Evolutionary conservation across 1,140 invertebrate genomes (phyloP).

Genomic region (Drosophila pruinosa): DNA sequence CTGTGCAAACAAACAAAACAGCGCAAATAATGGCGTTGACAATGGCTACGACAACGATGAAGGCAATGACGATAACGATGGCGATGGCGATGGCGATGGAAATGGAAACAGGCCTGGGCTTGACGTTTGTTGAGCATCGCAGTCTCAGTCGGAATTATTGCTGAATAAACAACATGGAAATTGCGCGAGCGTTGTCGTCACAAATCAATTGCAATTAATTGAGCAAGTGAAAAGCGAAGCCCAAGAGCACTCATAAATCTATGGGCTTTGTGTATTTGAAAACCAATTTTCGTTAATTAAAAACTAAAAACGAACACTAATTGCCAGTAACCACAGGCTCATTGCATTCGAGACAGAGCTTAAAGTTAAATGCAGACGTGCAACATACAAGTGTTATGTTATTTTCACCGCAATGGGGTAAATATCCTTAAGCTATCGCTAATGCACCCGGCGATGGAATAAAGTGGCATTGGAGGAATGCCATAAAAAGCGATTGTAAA

Average conservation of each 20-base stretch:
- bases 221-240: slow-evolving; percentile 18
- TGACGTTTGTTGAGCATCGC: not conserved
- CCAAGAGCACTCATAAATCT: not conserved
- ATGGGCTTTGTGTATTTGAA: not conserved
- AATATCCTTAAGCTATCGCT: slow-evolving; percentile 7
- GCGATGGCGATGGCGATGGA: not conserved
- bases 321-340: not conserved
- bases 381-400: not conserved
- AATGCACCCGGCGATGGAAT: slow-evolving; percentile 18
- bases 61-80: not conserved
- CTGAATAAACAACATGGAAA: slow-evolving; percentile 42
- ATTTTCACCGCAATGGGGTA: not conserved
- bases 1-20: slow-evolving; percentile 25
- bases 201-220: slow-evolving; percentile 75
- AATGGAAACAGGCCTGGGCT: slow-evolving; percentile 3
- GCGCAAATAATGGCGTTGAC: slow-evolving; percentile 17
- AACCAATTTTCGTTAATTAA: not conserved
- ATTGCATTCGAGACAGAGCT: not conserved
- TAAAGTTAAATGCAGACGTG: not conserved
- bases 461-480: slow-evolving; percentile 24
- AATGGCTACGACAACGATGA: slow-evolving; percentile 1
- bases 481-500: slow-evolving; percentile 63
- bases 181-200: slow-evolving; percentile 39
- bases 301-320: not conserved
- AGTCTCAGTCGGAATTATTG: slow-evolving; percentile 39